Percentiles rank a stretch among this genome's conserved stretches.
Evolutionary conservation across 2,113 vertebrate species (phyloP).

Genomic region (Sclerurus mexicanus): DNA sequence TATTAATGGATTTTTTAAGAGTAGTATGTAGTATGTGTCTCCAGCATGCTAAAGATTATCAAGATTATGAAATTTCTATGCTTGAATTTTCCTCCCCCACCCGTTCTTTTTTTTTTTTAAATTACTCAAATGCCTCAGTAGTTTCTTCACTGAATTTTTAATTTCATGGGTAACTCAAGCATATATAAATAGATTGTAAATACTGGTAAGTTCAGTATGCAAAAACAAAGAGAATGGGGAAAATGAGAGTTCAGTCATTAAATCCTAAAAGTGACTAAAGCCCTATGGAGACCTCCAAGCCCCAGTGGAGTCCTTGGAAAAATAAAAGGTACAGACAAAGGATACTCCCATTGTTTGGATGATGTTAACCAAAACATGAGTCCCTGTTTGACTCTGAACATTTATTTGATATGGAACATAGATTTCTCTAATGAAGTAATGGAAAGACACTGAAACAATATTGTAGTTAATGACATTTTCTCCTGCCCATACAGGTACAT

Average conservation of each 20-base stretch:
- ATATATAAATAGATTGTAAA: background rate
- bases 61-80: background rate
- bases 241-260: background rate
- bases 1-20: background rate
- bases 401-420: background rate
- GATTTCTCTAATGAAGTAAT: slow-evolving; percentile 1
- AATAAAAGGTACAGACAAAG: background rate
- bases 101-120: no score
- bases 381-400: background rate
- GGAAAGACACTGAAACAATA: background rate
- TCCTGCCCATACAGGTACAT: background rate
- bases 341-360: background rate
- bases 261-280: background rate
- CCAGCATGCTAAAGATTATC: background rate
- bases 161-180: background rate
- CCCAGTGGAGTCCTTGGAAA: background rate
- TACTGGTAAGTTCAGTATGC: background rate
- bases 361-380: background rate
- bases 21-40: background rate
- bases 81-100: background rate
- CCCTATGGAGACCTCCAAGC: background rate
- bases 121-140: background rate
- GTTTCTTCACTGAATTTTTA: background rate
- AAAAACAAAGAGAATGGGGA: background rate
- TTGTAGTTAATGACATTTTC: background rate